These are phyloP conservation scores for Martes martes DNA, from an alignment of 2,113 vertebrate species.

Conservation along the genomic window DNA sequence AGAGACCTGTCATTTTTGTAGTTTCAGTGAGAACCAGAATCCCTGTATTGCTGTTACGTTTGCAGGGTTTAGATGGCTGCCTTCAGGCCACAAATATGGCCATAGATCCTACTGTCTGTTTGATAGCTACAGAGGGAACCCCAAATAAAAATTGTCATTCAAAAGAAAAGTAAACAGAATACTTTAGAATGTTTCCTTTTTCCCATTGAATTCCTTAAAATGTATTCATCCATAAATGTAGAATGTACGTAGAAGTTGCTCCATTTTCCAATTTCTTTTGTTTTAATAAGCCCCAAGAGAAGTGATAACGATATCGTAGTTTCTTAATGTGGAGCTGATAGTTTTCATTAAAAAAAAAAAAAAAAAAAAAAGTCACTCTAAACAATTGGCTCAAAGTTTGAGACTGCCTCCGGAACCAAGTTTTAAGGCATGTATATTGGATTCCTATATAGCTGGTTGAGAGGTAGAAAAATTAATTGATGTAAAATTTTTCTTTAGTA, in stretches of 20 bases:
- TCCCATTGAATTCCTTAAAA: neutral
- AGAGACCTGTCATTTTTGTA: neutral
- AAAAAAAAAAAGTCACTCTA: neutral
- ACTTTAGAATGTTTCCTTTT: neutral
- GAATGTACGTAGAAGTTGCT: neutral
- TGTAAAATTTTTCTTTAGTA: neutral
- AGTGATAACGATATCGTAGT: neutral
- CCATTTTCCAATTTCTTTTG: constrained; percentile 25
- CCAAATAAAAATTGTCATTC: neutral
- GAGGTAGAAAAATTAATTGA: neutral
- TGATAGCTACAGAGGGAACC: neutral
- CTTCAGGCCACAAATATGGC: neutral
- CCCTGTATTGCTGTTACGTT: neutral
- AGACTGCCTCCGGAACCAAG: neutral
- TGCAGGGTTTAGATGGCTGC: neutral
- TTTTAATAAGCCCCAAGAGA: constrained; percentile 28
- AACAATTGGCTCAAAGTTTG: neutral
- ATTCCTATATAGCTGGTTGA: neutral
- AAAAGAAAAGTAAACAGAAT: neutral
- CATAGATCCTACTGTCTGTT: neutral
- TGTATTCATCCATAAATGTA: neutral
- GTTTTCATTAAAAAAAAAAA: neutral
- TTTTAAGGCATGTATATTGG: neutral
- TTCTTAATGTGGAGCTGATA: neutral
- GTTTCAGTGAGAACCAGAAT: neutral